phyloP scores from a whole-genome alignment of 2,113 vertebrate genomes.

The Dendropsophus ebraccatus region DNA sequence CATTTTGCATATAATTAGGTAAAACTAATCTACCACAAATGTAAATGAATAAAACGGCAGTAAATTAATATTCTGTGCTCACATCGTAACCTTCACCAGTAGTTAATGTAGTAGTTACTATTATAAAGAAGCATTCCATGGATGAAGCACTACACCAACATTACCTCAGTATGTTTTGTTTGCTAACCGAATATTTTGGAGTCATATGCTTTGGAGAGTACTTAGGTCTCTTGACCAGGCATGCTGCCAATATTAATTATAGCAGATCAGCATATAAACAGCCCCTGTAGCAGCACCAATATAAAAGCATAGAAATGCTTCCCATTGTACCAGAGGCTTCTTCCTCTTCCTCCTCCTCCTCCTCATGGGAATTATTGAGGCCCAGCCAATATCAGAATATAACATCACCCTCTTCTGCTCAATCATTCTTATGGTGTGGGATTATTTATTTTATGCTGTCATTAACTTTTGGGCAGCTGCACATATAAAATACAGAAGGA shows the following conservation, averaged over 20 bases:
- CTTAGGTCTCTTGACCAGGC: slow-evolving; percentile 10
- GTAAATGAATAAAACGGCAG: too few relatives aligned
- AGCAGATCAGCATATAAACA: not conserved
- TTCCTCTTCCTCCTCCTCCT: not conserved
- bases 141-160: not conserved
- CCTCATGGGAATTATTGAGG: too few relatives aligned
- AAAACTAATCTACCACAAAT: too few relatives aligned
- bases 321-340: not conserved
- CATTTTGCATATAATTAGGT: too few relatives aligned
- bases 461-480: too few relatives aligned
- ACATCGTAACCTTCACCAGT: not conserved
- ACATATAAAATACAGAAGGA: too few relatives aligned
- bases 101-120: not conserved
- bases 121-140: slow-evolving; percentile 3
- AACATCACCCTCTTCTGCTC: too few relatives aligned
- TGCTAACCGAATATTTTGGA: not conserved
- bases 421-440: too few relatives aligned
- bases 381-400: too few relatives aligned
- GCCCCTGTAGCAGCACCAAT: not conserved
- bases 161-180: not conserved
- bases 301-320: not conserved
- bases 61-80: not conserved
- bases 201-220: not conserved
- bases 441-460: too few relatives aligned
- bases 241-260: not conserved